Evolutionary conservation across 2,888 invertebrate genomes (phyloP).

Genomic region (Drosophila antonietae): DNA sequence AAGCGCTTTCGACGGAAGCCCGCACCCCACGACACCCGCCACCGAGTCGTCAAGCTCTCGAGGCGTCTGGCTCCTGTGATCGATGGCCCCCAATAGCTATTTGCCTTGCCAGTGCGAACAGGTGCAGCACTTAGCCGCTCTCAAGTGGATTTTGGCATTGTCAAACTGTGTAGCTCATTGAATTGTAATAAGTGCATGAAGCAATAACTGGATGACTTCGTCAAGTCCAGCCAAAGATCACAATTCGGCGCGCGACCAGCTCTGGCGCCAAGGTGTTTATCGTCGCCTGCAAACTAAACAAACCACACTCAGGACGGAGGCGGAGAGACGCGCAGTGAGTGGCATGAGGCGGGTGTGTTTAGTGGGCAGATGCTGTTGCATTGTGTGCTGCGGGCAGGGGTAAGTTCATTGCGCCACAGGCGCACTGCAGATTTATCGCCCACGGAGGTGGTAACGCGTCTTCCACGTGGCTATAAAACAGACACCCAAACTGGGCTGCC

Average conservation of each 20-base stretch:
- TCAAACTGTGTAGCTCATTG: conserved; percentile 36
- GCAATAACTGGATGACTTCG: neutral
- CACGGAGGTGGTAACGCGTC: conserved; percentile 76
- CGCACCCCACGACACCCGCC: conserved; percentile 70
- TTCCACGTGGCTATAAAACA: conserved; percentile 66
- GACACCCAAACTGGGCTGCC: conserved; percentile 63
- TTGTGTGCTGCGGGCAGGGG: conserved; percentile 16
- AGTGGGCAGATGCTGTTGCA: conserved; percentile 26
- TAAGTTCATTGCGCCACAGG: conserved; percentile 76
- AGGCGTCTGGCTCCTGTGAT: conserved; percentile 18
- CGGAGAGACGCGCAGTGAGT: neutral
- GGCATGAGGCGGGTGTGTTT: neutral
- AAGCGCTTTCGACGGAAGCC: conserved; percentile 68
- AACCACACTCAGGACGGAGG: conserved; percentile 40
- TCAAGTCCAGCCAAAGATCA: neutral
- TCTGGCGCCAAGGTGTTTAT: conserved; percentile 76
- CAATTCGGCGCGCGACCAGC: conserved; percentile 6
- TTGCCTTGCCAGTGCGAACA: conserved; percentile 19
- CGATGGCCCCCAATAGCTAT: neutral
- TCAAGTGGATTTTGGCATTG: conserved; percentile 49
- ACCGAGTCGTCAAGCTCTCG: conserved; percentile 51
- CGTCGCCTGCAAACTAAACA: conserved; percentile 74
- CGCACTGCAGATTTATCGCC: conserved; percentile 82
- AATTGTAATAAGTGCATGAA: conserved; percentile 29
- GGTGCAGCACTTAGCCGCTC: conserved; percentile 33